A percentile compares a stretch with the other conserved stretches of the same genome.
Evolutionary conservation across 2,888 invertebrate species (phyloP).

Genomic region (Trissolcus japonicus): DNA sequence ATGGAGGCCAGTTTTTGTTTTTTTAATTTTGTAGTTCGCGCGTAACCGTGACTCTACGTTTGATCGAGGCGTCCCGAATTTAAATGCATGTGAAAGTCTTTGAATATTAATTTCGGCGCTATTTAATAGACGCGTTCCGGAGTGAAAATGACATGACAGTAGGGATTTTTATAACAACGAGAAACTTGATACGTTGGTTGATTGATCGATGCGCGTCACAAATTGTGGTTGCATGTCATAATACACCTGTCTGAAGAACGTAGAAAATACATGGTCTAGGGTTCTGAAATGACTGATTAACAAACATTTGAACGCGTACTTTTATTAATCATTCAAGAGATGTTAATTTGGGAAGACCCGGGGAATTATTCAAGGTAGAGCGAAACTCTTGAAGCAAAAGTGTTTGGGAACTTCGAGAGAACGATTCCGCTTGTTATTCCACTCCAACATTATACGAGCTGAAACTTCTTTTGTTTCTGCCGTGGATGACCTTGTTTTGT

Average conservation of each 20-base stretch:
- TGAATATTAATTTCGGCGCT: constrained; percentile 46
- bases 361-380: background rate
- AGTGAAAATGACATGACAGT: constrained; percentile 31
- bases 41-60: constrained; percentile 17
- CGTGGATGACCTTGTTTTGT: constrained; percentile 29
- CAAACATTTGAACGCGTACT: background rate
- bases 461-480: constrained; percentile 20
- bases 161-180: constrained; percentile 46
- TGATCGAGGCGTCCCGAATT: constrained; percentile 17
- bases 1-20: constrained; percentile 15
- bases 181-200: constrained; percentile 49
- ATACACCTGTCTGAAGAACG: constrained; percentile 46
- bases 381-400: too few species aligned
- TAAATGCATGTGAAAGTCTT: constrained; percentile 45
- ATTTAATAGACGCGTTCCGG: constrained; percentile 28
- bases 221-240: constrained; percentile 47
- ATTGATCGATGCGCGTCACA: constrained; percentile 54
- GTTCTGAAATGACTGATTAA: constrained; percentile 15
- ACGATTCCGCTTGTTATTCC: constrained; percentile 11
- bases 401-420: constrained; percentile 3
- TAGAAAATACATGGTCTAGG: constrained; percentile 19
- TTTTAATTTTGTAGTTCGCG: constrained; percentile 22
- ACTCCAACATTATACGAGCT: constrained; percentile 12
- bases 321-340: too few species aligned
- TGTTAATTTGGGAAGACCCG: too few species aligned